Evolutionary conservation across 2,113 vertebrate genomes (phyloP).

Genomic region (Lasiurus cinereus): DNA sequence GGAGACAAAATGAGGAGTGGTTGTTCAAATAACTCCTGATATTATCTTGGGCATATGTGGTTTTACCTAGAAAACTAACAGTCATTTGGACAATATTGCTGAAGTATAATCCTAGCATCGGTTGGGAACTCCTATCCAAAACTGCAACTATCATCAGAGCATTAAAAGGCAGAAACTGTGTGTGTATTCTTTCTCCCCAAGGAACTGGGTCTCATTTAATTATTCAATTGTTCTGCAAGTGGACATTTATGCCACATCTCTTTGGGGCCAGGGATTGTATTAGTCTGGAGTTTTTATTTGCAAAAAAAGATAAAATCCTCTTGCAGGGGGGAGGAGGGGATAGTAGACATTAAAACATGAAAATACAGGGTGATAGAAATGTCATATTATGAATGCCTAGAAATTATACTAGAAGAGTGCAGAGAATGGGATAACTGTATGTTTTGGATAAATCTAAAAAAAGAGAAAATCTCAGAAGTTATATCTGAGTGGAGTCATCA

Average conservation of each 20-base stretch:
- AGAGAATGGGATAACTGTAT: neutral
- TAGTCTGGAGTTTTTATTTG: neutral
- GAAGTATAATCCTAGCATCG: neutral
- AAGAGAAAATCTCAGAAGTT: neutral
- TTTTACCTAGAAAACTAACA: slow-evolving; percentile 44
- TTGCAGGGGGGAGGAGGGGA: too few relatives aligned
- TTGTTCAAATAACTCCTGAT: neutral
- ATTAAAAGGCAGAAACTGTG: neutral
- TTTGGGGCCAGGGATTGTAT: neutral
- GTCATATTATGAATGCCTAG: neutral
- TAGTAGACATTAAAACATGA: neutral
- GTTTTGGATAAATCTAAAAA: neutral
- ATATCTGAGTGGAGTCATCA: neutral
- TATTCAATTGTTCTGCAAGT: neutral
- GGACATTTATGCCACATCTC: neutral
- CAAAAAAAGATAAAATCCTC: neutral
- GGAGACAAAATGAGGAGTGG: neutral
- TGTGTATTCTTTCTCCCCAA: neutral
- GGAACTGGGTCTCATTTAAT: neutral
- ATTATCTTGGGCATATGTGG: neutral
- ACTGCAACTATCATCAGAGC: neutral
- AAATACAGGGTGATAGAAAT: neutral
- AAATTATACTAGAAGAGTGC: neutral
- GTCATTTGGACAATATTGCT: neutral
- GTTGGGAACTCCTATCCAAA: neutral